Percentiles rank a stretch among this genome's conserved stretches.
Conservation (phyloP, 1,140 invertebrate species). For the Drosophila truncata region DNA sequence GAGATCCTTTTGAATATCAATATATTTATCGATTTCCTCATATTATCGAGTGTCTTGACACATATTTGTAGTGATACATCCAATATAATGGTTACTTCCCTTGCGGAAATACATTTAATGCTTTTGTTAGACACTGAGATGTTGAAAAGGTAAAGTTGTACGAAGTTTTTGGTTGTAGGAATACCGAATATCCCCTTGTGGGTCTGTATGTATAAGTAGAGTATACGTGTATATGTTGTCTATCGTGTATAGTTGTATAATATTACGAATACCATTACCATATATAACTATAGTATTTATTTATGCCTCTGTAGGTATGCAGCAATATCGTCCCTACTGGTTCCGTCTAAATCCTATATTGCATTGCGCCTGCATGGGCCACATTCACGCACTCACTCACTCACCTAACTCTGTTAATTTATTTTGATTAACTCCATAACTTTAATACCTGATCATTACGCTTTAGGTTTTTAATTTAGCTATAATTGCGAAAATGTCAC, state of each 20-base stretch:
- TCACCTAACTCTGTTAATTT: conserved; percentile 27
- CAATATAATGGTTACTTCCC: conserved; percentile 60
- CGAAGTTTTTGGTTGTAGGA: conserved; percentile 61
- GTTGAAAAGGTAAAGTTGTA: conserved; percentile 84
- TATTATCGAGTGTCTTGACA: conserved; percentile 68
- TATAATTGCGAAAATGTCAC: conserved; percentile 40
- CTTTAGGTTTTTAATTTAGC: conserved; percentile 39
- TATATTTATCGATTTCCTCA: conserved; percentile 72
- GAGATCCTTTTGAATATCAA: conserved; percentile 68
- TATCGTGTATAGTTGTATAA: conserved; percentile 60
- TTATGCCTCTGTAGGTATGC: conserved; percentile 40
- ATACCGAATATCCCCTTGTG: conserved; percentile 32
- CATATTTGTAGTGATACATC: conserved; percentile 55
- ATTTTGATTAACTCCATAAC: conserved; percentile 60
- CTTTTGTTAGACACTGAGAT: conserved; percentile 79
- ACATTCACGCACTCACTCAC: conserved; percentile 32
- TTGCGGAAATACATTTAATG: conserved; percentile 36
- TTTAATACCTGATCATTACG: conserved; percentile 58
- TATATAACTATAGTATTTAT: conserved; percentile 47
- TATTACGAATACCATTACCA: conserved; percentile 55
- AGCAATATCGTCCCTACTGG: conserved; percentile 43
- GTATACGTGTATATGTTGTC: conserved; percentile 50
- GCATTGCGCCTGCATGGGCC: conserved; percentile 45
- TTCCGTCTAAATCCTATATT: conserved; percentile 47
- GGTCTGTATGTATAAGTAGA: conserved; percentile 46